Evolutionary conservation across 2,797 vertebrate species (phyloP).

Genomic region (Sternarchorhynchus goeldii): DNA sequence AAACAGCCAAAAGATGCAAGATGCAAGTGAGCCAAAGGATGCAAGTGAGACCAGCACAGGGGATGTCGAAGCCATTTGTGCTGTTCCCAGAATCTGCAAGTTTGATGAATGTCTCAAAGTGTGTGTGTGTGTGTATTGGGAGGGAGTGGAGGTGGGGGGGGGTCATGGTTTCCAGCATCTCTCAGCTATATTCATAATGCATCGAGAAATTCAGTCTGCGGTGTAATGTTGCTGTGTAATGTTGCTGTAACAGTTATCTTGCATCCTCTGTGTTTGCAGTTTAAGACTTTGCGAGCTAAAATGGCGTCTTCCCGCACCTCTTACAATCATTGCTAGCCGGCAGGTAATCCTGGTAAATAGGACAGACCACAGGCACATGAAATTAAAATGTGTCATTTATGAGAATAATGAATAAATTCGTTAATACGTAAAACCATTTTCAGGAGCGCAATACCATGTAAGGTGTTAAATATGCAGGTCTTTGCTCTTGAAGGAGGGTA

Average conservation of each 20-base stretch:
- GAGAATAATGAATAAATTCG: too few relatives aligned
- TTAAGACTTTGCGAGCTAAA: not conserved
- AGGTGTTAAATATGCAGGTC: too few relatives aligned
- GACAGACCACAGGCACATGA: too few relatives aligned
- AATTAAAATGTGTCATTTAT: too few relatives aligned
- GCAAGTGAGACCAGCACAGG: not conserved
- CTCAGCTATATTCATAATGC: conserved; percentile 16
- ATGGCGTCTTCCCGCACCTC: not conserved
- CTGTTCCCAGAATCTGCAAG: conserved; percentile 23
- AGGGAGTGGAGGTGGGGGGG: not conserved
- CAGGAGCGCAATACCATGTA: too few relatives aligned
- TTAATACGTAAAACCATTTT: too few relatives aligned
- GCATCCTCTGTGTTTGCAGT: not conserved
- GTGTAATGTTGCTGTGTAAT: conserved; percentile 6
- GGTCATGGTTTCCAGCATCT: conserved; percentile 26
- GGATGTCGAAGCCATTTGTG: conserved; percentile 15
- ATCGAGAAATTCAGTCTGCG: not conserved
- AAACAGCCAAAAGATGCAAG: not conserved
- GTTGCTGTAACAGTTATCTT: not conserved
- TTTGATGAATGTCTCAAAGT: not conserved
- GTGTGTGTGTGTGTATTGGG: not conserved
- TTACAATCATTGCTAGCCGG: not conserved
- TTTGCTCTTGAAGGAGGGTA: too few relatives aligned
- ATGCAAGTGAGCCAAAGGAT: conserved; percentile 9
- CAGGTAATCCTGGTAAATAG: not conserved